These are phyloP conservation scores for Sula dactylatra DNA, from an alignment of 2,113 vertebrate species.

Conservation along the genomic window DNA sequence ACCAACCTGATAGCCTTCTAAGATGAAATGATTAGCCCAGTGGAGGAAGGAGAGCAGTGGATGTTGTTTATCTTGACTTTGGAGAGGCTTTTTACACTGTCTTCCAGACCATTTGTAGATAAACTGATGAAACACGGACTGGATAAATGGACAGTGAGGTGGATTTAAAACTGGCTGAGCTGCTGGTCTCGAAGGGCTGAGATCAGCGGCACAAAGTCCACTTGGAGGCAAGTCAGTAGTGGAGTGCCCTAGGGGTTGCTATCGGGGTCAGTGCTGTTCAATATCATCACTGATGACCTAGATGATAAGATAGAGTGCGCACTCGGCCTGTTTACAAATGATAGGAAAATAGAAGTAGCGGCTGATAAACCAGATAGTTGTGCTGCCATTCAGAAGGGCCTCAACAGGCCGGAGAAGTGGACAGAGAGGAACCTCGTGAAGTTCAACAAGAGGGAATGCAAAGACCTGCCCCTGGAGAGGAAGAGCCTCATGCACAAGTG, in stretches of 20 bases:
- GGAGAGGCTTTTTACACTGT: neutral
- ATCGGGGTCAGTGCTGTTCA: neutral
- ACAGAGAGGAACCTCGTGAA: neutral
- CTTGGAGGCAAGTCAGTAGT: neutral
- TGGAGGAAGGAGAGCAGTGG: neutral
- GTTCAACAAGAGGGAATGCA: neutral
- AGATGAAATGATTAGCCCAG: neutral
- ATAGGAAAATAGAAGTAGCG: neutral
- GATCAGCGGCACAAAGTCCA: neutral
- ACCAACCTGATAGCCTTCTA: neutral
- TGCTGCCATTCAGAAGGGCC: neutral
- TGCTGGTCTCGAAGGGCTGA: neutral
- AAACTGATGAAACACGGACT: neutral
- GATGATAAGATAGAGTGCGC: neutral
- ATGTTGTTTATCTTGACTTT: neutral
- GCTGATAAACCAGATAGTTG: neutral
- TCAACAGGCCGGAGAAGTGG: neutral
- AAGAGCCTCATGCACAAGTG: neutral
- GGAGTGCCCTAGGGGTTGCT: neutral
- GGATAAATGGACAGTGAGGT: neutral
- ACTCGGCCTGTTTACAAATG: neutral
- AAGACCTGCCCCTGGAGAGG: neutral
- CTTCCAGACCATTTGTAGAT: neutral
- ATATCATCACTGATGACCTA: neutral
- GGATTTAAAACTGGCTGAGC: neutral